Evolutionary conservation across 2,797 vertebrate species (phyloP).

Genomic region (Sciurus carolinensis): DNA sequence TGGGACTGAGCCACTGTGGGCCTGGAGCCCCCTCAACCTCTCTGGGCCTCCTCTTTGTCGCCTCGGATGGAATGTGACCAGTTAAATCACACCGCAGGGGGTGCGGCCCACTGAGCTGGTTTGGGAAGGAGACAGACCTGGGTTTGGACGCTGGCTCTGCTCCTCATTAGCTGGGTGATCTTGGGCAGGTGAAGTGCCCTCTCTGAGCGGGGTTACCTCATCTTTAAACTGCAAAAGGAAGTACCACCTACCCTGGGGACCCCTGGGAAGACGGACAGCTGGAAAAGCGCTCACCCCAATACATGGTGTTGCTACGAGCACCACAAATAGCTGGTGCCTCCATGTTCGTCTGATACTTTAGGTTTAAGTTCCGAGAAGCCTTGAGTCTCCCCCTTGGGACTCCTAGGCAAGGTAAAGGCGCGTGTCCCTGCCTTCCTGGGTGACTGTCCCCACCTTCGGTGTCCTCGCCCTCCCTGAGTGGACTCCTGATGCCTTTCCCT

Average conservation of each 20-base stretch:
- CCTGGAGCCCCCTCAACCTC: not conserved
- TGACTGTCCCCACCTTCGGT: not conserved
- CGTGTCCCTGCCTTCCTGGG: not conserved
- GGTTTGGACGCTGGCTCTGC: constrained; percentile 24
- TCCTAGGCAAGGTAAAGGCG: not conserved
- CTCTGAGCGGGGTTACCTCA: not conserved
- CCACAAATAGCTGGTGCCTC: not conserved
- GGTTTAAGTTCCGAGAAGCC: constrained; percentile 58
- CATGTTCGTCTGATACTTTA: not conserved
- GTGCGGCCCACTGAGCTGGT: not conserved
- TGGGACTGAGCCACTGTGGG: not conserved
- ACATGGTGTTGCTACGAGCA: not conserved
- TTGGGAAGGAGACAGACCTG: not conserved
- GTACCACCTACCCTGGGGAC: not conserved
- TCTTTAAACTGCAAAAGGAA: not conserved
- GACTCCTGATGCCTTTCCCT: not conserved
- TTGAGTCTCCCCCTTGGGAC: not conserved
- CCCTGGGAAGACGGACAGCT: not conserved
- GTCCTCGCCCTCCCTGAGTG: not conserved
- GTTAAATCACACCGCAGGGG: not conserved
- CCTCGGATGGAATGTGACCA: not conserved
- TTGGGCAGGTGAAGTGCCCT: constrained; percentile 18
- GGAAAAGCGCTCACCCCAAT: not conserved
- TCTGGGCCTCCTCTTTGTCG: constrained; percentile 17
- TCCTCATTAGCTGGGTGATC: constrained; percentile 14